These are phyloP conservation scores for Eidolon dupreanum DNA, from an alignment of 2,797 vertebrate genomes.

Conservation along the genomic window DNA sequence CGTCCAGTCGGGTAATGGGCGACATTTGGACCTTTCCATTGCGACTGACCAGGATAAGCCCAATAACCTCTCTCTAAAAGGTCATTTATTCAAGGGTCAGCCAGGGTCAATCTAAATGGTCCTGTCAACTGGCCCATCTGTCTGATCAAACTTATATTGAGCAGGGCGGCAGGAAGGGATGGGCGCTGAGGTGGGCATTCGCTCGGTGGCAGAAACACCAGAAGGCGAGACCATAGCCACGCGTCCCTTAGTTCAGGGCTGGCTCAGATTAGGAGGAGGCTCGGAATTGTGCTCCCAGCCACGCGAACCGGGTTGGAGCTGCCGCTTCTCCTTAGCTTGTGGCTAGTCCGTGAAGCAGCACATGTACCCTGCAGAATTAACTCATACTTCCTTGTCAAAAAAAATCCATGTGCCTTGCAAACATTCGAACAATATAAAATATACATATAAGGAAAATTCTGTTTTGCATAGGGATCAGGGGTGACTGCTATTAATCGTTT, in stretches of 20 bases:
- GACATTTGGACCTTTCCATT: not conserved
- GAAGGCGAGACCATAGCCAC: rapidly evolving
- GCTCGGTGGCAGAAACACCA: not conserved
- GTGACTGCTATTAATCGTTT: not conserved
- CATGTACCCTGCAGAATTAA: not conserved
- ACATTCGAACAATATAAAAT: not conserved
- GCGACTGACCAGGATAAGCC: not conserved
- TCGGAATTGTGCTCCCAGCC: not conserved
- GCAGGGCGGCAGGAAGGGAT: rapidly evolving
- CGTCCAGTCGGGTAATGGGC: rapidly evolving
- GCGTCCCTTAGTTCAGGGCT: not conserved
- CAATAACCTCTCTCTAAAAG: not conserved
- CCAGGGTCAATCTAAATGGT: not conserved
- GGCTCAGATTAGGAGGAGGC: rapidly evolving
- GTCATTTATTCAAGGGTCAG: not conserved
- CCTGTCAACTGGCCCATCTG: not conserved
- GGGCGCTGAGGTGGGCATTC: not conserved
- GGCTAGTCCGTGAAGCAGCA: not conserved
- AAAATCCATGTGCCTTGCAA: rapidly evolving
- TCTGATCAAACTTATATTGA: not conserved
- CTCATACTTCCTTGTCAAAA: not conserved
- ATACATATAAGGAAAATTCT: not conserved
- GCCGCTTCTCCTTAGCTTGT: rapidly evolving
- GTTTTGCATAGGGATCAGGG: not conserved
- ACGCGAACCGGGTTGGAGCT: rapidly evolving